These are phyloP conservation scores for Eugnorisma glareosa DNA, from an alignment of 2,888 invertebrate genomes.

Conservation along the genomic window DNA sequence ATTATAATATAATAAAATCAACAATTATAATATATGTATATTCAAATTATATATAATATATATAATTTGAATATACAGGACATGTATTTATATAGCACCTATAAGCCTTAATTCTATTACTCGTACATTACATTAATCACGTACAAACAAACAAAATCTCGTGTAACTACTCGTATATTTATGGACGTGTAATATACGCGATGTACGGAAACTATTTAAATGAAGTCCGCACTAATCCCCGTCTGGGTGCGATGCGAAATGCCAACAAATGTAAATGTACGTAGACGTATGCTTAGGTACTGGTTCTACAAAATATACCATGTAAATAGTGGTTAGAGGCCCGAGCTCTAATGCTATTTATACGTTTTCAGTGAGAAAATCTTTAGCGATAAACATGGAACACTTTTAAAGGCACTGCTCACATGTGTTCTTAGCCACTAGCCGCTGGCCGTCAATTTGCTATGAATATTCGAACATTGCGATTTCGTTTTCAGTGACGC, in stretches of 20 bases:
- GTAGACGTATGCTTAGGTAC: not conserved
- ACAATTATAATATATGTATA: no score
- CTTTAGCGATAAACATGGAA: conserved; percentile 4
- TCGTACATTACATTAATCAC: conserved; percentile 30
- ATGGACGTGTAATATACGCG: conserved; percentile 38
- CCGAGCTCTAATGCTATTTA: conserved; percentile 7
- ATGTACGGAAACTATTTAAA: conserved; percentile 69
- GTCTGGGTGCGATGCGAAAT: conserved; percentile 49
- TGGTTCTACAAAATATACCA: conserved; percentile 30
- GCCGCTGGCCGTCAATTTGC: not conserved
- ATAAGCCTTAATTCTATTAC: conserved; percentile 5
- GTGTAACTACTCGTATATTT: conserved; percentile 70
- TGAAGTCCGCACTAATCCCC: conserved; percentile 67
- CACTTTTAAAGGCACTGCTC: conserved; percentile 1
- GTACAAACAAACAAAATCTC: conserved; percentile 52
- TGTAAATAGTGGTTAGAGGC: conserved; percentile 2
- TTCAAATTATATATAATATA: no score
- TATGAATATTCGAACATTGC: not conserved
- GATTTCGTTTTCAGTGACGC: not conserved
- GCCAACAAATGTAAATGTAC: conserved; percentile 40
- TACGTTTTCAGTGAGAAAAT: conserved; percentile 10
- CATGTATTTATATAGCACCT: conserved; percentile 16
- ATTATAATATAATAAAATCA: no score
- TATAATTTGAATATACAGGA: not conserved
- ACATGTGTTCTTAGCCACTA: not conserved